These are phyloP conservation scores for Cyphomyrmex costatus DNA, from an alignment of 1,140 invertebrate genomes.

Conservation along the genomic window DNA sequence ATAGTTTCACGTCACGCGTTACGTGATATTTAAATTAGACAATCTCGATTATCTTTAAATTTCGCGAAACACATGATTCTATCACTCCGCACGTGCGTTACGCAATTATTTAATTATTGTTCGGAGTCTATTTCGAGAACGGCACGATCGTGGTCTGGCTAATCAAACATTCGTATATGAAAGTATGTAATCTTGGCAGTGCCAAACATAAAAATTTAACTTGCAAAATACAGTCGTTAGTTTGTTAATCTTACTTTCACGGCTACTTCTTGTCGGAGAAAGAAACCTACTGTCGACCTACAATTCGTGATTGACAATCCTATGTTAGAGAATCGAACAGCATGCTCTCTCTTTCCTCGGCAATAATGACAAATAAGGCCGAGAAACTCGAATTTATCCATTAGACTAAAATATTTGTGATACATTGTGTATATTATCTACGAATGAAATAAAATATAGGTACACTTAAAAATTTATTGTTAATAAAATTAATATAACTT, in stretches of 20 bases:
- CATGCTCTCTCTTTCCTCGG: not conserved
- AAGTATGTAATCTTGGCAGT: not conserved
- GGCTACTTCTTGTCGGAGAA: not conserved
- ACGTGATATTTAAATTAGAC: not conserved
- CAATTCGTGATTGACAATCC: not conserved
- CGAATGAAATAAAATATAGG: not conserved
- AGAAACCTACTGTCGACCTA: not conserved
- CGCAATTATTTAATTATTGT: not conserved
- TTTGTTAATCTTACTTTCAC: not conserved
- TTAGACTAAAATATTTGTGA: not conserved
- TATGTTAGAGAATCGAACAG: not conserved
- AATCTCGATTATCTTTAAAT: not conserved
- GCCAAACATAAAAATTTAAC: not conserved
- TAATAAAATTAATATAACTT: not conserved
- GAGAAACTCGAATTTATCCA: not conserved
- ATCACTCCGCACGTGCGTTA: not conserved
- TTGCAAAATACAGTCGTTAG: not conserved
- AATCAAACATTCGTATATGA: not conserved
- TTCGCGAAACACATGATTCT: not conserved
- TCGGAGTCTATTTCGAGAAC: not conserved
- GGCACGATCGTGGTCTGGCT: not conserved
- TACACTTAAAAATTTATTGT: not conserved
- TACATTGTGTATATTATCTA: not conserved
- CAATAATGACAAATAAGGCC: not conserved
- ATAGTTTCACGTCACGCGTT: not conserved